Evolutionary conservation across 2,888 invertebrate genomes (phyloP).

Genomic region (Spicauda simplicius): DNA sequence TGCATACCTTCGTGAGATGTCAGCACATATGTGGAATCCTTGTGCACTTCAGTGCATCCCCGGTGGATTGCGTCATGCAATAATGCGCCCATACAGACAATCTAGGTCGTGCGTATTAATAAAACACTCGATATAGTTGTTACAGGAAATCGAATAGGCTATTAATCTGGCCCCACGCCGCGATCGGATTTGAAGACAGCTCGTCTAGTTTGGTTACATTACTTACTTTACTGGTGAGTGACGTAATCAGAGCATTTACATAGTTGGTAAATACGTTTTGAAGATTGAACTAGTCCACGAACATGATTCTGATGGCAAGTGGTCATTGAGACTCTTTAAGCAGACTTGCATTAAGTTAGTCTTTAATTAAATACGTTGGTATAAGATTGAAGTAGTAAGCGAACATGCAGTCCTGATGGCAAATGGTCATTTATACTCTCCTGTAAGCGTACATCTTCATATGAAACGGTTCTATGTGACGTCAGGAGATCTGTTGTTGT

Average conservation of each 20-base stretch:
- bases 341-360: too few species aligned
- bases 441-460: too few species aligned
- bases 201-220: constrained; percentile 6
- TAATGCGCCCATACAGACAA: constrained; percentile 53
- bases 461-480: too few species aligned
- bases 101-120: constrained; percentile 66
- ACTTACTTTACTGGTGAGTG: neutral
- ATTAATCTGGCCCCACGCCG: constrained; percentile 28
- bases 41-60: constrained; percentile 37
- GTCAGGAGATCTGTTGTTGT: too few species aligned
- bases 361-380: too few species aligned
- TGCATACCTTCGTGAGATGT: constrained; percentile 11
- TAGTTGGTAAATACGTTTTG: too few species aligned
- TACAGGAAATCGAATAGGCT: constrained; percentile 50
- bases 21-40: constrained; percentile 20
- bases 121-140: constrained; percentile 61
- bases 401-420: too few species aligned
- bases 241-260: neutral
- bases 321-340: too few species aligned
- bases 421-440: too few species aligned
- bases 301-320: too few species aligned
- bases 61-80: constrained; percentile 57
- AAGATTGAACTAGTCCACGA: too few species aligned
- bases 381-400: too few species aligned
- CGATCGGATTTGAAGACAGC: constrained; percentile 26